Percentiles rank a stretch among this genome's conserved stretches.
These are phyloP conservation scores for Onthophagus taurus DNA, from an alignment of 1,140 invertebrate species.

Conservation along the genomic window DNA sequence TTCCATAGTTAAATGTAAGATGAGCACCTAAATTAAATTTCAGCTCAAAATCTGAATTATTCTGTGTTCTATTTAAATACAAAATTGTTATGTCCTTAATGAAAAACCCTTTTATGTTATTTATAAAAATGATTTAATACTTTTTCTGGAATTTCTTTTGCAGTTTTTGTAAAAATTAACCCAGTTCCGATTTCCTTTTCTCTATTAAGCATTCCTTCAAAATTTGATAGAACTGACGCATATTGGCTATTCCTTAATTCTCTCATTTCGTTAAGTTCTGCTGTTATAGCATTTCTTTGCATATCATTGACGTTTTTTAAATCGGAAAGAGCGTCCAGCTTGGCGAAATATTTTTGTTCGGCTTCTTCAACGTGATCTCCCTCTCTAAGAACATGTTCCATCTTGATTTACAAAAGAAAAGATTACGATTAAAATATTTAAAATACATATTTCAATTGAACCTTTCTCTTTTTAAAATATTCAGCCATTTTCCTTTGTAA, in stretches of 20 bases:
- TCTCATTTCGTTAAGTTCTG: slow-evolving; percentile 19
- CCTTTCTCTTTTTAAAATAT: slow-evolving; percentile 28
- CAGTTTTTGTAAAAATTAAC: slow-evolving; percentile 29
- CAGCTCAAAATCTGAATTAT: too few species aligned
- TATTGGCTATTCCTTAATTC: slow-evolving; percentile 18
- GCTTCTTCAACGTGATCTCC: slow-evolving; percentile 22
- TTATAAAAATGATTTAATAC: slow-evolving; percentile 1
- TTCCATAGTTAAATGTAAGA: too few species aligned
- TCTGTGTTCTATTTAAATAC: too few species aligned
- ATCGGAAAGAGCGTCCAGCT: slow-evolving; percentile 22
- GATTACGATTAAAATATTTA: neutral
- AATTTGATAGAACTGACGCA: slow-evolving; percentile 13
- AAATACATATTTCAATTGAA: neutral
- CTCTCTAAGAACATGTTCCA: slow-evolving; percentile 28
- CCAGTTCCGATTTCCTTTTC: slow-evolving; percentile 24
- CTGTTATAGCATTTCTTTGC: slow-evolving; percentile 13
- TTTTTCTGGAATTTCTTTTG: slow-evolving; percentile 28
- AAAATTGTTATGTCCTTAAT: too few species aligned
- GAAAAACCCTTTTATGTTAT: too few species aligned
- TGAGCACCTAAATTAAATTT: too few species aligned
- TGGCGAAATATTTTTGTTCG: slow-evolving; percentile 21
- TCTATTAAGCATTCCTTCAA: slow-evolving; percentile 18
- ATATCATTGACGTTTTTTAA: slow-evolving; percentile 15
- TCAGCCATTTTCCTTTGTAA: slow-evolving; percentile 29
- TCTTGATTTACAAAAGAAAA: slow-evolving; percentile 9